Percentiles rank a stretch among this genome's conserved stretches.
phyloP scores from a whole-genome alignment of 2,113 vertebrate genomes.

The Phodopus roborovskii region DNA sequence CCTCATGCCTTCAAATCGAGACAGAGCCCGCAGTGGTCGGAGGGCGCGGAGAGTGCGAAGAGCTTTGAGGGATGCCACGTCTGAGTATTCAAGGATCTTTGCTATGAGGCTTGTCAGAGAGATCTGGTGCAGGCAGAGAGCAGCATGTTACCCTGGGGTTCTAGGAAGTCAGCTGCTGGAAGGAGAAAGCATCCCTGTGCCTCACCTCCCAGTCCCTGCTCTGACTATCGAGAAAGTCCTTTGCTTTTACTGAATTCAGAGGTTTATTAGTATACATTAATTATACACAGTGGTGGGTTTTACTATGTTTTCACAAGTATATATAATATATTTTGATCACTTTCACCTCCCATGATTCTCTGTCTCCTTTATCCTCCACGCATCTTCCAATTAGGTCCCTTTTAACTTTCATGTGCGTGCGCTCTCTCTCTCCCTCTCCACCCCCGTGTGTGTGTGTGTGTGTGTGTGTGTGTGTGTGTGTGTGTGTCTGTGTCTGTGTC shows the following conservation, averaged over 20 bases:
- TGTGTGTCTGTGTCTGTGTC: neutral
- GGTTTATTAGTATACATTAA: neutral
- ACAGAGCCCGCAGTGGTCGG: constrained; percentile 93
- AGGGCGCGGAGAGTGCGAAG: constrained; percentile 94
- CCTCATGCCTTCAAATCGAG: constrained; percentile 98
- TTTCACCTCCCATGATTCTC: neutral
- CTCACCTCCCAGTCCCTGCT: neutral
- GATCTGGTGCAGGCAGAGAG: constrained; percentile 85
- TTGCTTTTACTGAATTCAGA: neutral
- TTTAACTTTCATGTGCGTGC: neutral
- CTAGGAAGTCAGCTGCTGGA: neutral
- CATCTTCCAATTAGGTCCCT: too few species aligned
- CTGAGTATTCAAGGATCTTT: constrained; percentile 87
- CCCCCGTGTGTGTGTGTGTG: neutral
- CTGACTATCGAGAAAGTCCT: neutral
- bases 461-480: neutral
- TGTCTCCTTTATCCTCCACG: neutral
- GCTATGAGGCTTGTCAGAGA: constrained; percentile 92
- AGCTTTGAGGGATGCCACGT: constrained; percentile 92
- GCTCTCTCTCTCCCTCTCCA: too few species aligned
- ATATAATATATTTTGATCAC: too few species aligned
- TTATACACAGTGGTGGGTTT: neutral
- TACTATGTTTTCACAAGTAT: neutral
- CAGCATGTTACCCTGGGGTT: neutral
- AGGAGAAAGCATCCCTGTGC: neutral